phyloP scores from a whole-genome alignment of 2,888 invertebrate genomes.

The Anagyrus pseudococci region DNA sequence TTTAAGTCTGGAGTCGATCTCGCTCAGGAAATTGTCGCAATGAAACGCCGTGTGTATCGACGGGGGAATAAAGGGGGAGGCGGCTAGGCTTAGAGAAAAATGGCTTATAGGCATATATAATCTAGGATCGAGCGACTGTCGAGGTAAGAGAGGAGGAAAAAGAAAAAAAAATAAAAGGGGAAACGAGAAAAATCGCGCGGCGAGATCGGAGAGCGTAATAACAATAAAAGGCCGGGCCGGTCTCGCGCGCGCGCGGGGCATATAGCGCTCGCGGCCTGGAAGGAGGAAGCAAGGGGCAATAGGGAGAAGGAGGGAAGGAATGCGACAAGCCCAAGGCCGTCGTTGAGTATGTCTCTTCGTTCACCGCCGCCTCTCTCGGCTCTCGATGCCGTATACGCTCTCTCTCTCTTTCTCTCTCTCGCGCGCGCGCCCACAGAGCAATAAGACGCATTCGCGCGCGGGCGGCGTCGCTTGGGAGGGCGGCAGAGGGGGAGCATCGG shows the following conservation, averaged over 20 bases:
- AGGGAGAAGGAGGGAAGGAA: slow-evolving; percentile 14
- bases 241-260: no score
- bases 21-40: no score
- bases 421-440: no score
- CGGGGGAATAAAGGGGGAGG: no score
- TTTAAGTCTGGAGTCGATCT: no score
- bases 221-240: neutral
- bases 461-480: neutral
- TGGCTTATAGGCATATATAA: no score
- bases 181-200: neutral
- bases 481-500: neutral
- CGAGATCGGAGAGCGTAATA: no score
- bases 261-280: neutral
- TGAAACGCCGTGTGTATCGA: no score
- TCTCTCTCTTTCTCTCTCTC: no score
- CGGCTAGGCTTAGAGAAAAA: no score
- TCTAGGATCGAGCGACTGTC: slow-evolving; percentile 11
- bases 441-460: slow-evolving; percentile 5
- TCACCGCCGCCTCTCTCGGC: slow-evolving; percentile 3
- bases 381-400: slow-evolving; percentile 22
- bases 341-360: slow-evolving; percentile 7
- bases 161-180: neutral
- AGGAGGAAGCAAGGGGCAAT: slow-evolving; percentile 18
- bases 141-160: neutral
- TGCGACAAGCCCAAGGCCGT: slow-evolving; percentile 28